A percentile compares a stretch with the other conserved stretches of the same genome.
These are phyloP conservation scores for Penaeus chinensis DNA, from an alignment of 1,140 invertebrate genomes.

Conservation along the genomic window DNA sequence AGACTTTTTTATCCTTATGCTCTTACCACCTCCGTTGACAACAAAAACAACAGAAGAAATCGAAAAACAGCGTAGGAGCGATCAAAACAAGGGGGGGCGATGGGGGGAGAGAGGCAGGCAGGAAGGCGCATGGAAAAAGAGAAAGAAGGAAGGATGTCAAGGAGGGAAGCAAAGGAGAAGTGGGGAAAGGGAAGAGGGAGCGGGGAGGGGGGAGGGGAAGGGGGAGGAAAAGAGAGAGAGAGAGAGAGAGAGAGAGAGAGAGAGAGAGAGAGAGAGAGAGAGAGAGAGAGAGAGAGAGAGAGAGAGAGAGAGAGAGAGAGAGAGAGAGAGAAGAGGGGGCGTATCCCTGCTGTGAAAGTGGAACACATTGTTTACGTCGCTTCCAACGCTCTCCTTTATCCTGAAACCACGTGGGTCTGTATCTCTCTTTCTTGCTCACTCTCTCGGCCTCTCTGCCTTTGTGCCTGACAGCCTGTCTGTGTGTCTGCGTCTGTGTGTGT, in stretches of 20 bases:
- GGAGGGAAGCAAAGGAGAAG: too few relatives aligned
- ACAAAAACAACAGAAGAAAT: not conserved
- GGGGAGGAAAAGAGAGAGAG: slow-evolving; percentile 13
- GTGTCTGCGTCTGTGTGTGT: too few relatives aligned
- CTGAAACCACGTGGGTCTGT: slow-evolving; percentile 28
- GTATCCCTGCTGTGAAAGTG: not conserved
- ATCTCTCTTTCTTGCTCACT: slow-evolving; percentile 18
- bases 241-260: slow-evolving; percentile 35
- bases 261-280: slow-evolving; percentile 45
- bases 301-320: not conserved
- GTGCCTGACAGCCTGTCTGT: not conserved
- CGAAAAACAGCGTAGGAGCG: not conserved
- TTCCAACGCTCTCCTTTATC: slow-evolving; percentile 31
- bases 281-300: slow-evolving; percentile 45
- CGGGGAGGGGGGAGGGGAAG: not conserved
- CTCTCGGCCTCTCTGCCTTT: slow-evolving; percentile 36
- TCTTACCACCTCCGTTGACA: not conserved
- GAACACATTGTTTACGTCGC: slow-evolving; percentile 32
- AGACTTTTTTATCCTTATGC: too few relatives aligned
- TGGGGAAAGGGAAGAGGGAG: not conserved
- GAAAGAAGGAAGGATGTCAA: slow-evolving; percentile 1
- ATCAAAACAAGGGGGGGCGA: too few relatives aligned
- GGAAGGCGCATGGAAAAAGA: not conserved
- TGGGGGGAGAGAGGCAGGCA: not conserved
- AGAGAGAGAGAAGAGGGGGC: not conserved